These are phyloP conservation scores for Pseudotriccus pelzelni DNA, from an alignment of 2,797 vertebrate species.

Conservation along the genomic window DNA sequence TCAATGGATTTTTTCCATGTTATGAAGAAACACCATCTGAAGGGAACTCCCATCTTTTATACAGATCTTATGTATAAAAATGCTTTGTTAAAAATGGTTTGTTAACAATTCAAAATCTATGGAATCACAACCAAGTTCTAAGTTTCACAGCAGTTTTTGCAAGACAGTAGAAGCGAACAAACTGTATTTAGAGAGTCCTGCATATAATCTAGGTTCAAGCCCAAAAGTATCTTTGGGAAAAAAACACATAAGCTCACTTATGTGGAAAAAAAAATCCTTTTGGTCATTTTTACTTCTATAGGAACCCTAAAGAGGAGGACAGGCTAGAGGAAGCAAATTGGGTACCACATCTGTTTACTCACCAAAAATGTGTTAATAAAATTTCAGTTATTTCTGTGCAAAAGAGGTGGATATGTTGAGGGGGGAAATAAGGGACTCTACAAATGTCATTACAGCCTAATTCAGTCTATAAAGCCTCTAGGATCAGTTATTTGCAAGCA, in stretches of 20 bases:
- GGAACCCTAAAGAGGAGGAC: background rate
- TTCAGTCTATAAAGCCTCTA: background rate
- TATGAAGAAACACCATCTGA: background rate
- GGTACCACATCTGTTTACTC: background rate
- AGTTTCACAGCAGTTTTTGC: background rate
- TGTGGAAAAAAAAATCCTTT: background rate
- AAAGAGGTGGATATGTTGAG: background rate
- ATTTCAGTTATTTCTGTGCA: background rate
- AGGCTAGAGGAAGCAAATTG: background rate
- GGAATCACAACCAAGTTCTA: background rate
- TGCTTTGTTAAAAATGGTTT: background rate
- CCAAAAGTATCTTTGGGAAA: background rate
- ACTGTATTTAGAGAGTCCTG: background rate
- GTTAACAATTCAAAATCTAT: background rate
- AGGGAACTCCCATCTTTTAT: background rate
- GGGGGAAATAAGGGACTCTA: background rate
- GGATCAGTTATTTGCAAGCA: background rate
- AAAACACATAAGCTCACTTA: background rate
- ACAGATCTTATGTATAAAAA: background rate
- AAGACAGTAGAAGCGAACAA: background rate
- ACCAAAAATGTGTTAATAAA: background rate
- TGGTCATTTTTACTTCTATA: background rate
- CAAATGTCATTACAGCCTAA: background rate
- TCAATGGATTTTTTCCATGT: background rate
- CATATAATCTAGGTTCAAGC: background rate